Conservation (phyloP, 2,888 invertebrate species). For the Polydrusus pterygomalis region DNA sequence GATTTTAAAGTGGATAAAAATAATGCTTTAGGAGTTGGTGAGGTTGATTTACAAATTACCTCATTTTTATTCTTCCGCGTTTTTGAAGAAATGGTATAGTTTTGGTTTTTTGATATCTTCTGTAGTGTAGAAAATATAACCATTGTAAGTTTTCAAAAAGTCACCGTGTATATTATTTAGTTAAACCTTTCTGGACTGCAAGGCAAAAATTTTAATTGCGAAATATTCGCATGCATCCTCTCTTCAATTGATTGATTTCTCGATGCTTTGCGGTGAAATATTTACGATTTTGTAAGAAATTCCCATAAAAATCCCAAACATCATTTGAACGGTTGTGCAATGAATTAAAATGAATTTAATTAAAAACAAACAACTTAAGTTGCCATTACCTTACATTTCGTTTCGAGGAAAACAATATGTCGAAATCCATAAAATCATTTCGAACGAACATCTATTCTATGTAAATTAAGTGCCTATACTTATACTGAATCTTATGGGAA, state of each 20-base stretch:
- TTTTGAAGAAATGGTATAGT: too few relatives aligned
- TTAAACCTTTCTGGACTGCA: too few relatives aligned
- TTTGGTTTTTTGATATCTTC: too few relatives aligned
- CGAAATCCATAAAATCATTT: constrained; percentile 30
- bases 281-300: constrained; percentile 29
- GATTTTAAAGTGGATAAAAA: too few relatives aligned
- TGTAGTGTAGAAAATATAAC: too few relatives aligned
- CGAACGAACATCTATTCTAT: constrained; percentile 43
- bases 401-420: constrained; percentile 50
- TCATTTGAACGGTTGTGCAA: constrained; percentile 43
- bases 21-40: too few relatives aligned
- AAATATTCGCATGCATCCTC: constrained; percentile 3
- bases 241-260: constrained; percentile 33
- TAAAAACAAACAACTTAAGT: constrained; percentile 44
- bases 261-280: neutral
- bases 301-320: constrained; percentile 42
- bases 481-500: constrained; percentile 38
- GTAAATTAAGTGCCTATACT: constrained; percentile 33
- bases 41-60: too few relatives aligned
- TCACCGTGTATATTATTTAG: too few relatives aligned
- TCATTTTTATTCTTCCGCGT: too few relatives aligned
- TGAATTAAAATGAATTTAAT: constrained; percentile 45
- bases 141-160: too few relatives aligned
- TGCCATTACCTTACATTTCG: constrained; percentile 45
- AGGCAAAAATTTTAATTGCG: neutral